A percentile compares a stretch with the other conserved stretches of the same genome.
Evolutionary conservation across 2,888 invertebrate genomes (phyloP).

Genomic region (Spatulosminthurus flaviceps): DNA sequence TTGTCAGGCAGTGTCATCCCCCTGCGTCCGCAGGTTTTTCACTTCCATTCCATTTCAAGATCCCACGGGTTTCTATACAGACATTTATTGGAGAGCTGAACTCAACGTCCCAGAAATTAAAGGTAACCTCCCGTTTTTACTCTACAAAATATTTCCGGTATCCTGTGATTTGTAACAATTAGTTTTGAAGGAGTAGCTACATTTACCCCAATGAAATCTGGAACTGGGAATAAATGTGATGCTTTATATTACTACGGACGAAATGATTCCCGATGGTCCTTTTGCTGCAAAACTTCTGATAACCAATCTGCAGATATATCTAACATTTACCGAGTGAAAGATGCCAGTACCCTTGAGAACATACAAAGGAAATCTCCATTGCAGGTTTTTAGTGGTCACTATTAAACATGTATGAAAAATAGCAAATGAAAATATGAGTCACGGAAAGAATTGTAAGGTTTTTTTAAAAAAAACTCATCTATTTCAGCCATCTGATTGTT

Average conservation of each 20-base stretch:
- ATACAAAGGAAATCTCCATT: background rate
- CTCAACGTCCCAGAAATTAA: slow-evolving; percentile 12
- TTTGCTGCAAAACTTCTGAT: background rate
- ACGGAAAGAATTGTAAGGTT: no score
- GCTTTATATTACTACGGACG: background rate
- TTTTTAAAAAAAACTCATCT: no score
- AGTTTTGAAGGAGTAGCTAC: no score
- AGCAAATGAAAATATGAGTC: no score
- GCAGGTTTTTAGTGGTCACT: background rate
- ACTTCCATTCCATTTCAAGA: background rate
- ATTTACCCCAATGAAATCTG: background rate
- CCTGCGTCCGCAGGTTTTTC: background rate
- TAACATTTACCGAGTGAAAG: background rate
- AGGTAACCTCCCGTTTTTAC: no score
- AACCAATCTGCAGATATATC: background rate
- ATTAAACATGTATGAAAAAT: no score
- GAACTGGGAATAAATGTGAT: background rate
- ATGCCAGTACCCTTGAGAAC: slow-evolving; percentile 6
- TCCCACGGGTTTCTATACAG: background rate
- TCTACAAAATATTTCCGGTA: no score
- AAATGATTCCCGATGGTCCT: background rate
- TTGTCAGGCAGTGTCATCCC: background rate
- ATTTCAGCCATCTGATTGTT: background rate
- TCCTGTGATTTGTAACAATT: no score
- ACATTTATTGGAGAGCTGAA: background rate